Conservation (phyloP, 2,888 invertebrate genomes). For the Epirrhoe tristata region DNA sequence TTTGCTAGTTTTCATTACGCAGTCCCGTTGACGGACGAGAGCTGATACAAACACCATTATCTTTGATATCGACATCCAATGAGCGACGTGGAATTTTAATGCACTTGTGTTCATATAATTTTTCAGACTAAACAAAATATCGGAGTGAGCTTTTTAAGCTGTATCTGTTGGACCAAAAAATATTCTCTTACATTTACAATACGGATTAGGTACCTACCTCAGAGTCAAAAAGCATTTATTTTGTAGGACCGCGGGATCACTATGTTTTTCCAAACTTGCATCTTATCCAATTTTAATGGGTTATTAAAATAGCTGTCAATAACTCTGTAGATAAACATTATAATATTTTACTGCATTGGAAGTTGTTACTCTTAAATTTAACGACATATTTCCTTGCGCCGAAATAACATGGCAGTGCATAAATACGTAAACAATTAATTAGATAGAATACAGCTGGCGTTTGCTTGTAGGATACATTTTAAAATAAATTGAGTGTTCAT, state of each 20-base stretch:
- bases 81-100: conserved; percentile 23
- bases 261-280: neutral
- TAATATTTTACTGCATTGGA: conserved; percentile 34
- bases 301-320: neutral
- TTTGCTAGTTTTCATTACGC: conserved; percentile 5
- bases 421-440: conserved; percentile 20
- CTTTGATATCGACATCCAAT: conserved; percentile 7
- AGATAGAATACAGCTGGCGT: neutral
- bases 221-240: no score
- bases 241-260: no score
- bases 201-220: neutral
- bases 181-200: no score
- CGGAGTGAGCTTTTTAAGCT: neutral
- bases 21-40: conserved; percentile 7
- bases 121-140: neutral
- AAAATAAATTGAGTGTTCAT: no score
- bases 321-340: conserved; percentile 12
- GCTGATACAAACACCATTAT: conserved; percentile 11
- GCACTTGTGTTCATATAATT: conserved; percentile 1
- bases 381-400: conserved; percentile 32
- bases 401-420: conserved; percentile 15
- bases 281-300: neutral
- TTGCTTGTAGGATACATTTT: no score
- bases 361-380: conserved; percentile 27
- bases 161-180: neutral